Percentiles rank a stretch among this genome's conserved stretches.
Evolutionary conservation across 2,797 vertebrate genomes (phyloP).

Genomic region (Spea hammondii): DNA sequence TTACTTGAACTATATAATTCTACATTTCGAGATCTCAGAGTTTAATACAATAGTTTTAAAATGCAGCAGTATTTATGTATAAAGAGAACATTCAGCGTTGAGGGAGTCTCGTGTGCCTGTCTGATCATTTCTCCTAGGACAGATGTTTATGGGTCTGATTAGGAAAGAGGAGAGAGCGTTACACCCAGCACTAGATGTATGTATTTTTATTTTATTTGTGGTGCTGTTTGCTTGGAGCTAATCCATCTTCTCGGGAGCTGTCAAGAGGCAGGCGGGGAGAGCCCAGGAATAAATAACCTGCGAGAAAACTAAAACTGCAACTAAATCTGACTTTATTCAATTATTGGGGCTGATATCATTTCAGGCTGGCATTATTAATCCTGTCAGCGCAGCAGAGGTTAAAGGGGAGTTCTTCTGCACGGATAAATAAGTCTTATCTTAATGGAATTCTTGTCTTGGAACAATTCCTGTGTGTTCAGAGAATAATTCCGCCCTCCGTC

Average conservation of each 20-base stretch:
- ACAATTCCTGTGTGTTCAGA: constrained; percentile 48
- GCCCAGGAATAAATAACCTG: constrained; percentile 50
- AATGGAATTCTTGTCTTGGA: constrained; percentile 53
- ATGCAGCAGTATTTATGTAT: neutral
- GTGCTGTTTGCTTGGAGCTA: constrained; percentile 45
- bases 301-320: constrained; percentile 48
- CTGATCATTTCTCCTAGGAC: constrained; percentile 1
- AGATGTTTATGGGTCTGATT: constrained; percentile 25
- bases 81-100: neutral
- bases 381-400: constrained; percentile 49
- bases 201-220: constrained; percentile 51
- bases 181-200: constrained; percentile 27
- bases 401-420: constrained; percentile 48
- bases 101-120: neutral
- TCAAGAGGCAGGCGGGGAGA: constrained; percentile 43
- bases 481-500: constrained; percentile 48
- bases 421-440: constrained; percentile 54
- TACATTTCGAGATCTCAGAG: neutral
- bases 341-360: constrained; percentile 51
- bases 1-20: neutral
- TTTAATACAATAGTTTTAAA: neutral
- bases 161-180: neutral
- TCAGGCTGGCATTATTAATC: constrained; percentile 49
- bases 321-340: constrained; percentile 52
- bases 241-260: constrained; percentile 49